Evolutionary conservation across 2,113 vertebrate species (phyloP), one percentile per base, ranked within the genome.

Genomic region (Eonycteris spelaea): DNA sequence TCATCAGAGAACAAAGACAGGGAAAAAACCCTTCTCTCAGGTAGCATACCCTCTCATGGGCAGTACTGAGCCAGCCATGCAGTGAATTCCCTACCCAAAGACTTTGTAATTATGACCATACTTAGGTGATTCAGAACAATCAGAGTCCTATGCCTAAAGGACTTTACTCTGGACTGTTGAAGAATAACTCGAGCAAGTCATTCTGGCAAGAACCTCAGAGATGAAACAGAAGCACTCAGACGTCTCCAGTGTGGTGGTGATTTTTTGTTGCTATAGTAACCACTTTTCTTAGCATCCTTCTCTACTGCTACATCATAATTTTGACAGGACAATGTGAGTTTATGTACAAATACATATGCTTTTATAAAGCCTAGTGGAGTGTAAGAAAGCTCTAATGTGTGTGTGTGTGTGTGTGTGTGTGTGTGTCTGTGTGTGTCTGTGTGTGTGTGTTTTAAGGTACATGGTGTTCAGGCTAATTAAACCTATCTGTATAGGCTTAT

Each of bases 251-350:
- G 28, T 51, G 63, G 80, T 95, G 35, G 87, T 1, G 68, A 9
- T 61, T 48, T 30, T 30, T 3, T 15, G 7, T 96, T 96, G 86
- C 86, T 63, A 40, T 12, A 6, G 85, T 61, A 96, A 87, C 55
- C 35, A 87, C 18, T 30, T 91, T 78, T 22, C 95, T 51, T 88
- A 68, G 7, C n/a, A 48, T 86, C 30, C 38, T 14, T 88, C 22
- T 67, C 80, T 2, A 74, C 51, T 9, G 35, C 92, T 82, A 21
- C 61, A 51, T 96, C 78, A 70, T 85, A 16, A 38, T 96, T 94
- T 94, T 86, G 78, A 92, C 77, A 96, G 91, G 91, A 83, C 73
- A 68, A 0, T 92, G 45, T 82, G 96, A 86, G 73, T 97, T 95
- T 84, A 85, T 83, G 33, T 89, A 59, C 61, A 95, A 63, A 84